A percentile compares a stretch with the other conserved stretches of the same genome.
Conservation (phyloP, 2,888 invertebrate species). For the Eupithecia centaureata region DNA sequence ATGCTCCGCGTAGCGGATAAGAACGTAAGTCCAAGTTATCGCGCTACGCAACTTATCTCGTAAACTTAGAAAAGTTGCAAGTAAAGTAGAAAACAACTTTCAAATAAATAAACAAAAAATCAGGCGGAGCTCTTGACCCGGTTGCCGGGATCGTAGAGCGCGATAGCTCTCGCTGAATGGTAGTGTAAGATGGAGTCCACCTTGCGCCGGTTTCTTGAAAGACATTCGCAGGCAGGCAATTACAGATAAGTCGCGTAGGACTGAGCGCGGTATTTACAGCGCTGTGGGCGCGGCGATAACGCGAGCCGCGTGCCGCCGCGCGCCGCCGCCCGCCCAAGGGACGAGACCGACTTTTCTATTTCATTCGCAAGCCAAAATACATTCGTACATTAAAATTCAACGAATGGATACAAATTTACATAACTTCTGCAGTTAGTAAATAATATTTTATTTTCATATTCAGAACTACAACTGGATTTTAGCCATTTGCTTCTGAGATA, state of each 20-base stretch:
- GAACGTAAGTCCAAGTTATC: slow-evolving; percentile 88
- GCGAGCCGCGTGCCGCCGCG: slow-evolving; percentile 41
- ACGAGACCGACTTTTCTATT: slow-evolving; percentile 42
- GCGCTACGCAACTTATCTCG: slow-evolving; percentile 29
- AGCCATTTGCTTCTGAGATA: slow-evolving; percentile 29
- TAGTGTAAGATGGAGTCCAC: slow-evolving; percentile 76
- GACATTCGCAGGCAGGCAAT: slow-evolving; percentile 82
- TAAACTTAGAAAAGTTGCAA: slow-evolving; percentile 27
- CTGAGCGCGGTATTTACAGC: slow-evolving; percentile 78
- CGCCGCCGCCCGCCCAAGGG: slow-evolving; percentile 41
- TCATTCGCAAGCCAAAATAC: slow-evolving; percentile 42
- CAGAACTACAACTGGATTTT: slow-evolving; percentile 17
- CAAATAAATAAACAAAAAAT: slow-evolving; percentile 65
- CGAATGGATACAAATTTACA: slow-evolving; percentile 40
- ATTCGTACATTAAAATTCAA: slow-evolving; percentile 43
- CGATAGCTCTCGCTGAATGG: slow-evolving; percentile 73
- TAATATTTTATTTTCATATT: slow-evolving; percentile 30
- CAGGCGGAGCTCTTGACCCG: slow-evolving; percentile 68
- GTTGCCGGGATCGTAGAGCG: slow-evolving; percentile 64
- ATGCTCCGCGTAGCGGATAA: slow-evolving; percentile 98
- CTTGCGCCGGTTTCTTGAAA: slow-evolving; percentile 77
- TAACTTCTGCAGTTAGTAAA: slow-evolving; percentile 34
- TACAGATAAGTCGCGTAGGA: slow-evolving; percentile 81
- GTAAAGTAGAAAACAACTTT: slow-evolving; percentile 33
- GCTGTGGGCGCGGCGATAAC: slow-evolving; percentile 70